Base-by-base conservation (phyloP, 2,113 vertebrate genomes). In the Trematomus loennbergii region DNA sequence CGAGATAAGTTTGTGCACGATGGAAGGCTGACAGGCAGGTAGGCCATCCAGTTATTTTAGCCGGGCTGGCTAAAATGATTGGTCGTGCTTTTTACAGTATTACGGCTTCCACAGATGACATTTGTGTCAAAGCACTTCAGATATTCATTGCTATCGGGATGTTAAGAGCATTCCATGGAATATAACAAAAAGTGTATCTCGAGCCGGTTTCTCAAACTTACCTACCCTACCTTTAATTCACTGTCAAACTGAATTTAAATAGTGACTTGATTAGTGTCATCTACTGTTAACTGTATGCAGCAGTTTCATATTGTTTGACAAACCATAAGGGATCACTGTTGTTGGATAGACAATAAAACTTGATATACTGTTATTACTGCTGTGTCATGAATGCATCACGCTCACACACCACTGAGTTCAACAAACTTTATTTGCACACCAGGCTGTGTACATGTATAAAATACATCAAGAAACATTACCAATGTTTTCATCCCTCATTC, bases 391-490 rank as follows among this genome's bases (percentile, higher is more conserved):
- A 73, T 83, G 20, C 50, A 20, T 64, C 22, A n/a, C 5, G 22
- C 22, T 81, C 54, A 29, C 50, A 46, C 67, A 77, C 3, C 1
- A 45, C 72, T 88, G 78, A 62, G 65, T 91, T 90, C 84, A 90
- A 93, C 80, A 90, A 92, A 91, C 79, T 94, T 95, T 95, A 94
- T 93, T 94, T 82, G 75, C 86, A 90, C 84, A 84, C 87, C 88
- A 78, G 83, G 80, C 71, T 64, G 78, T 81, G 85, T 83, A 89
- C 83, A 75, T 83, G 91, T 95, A 94, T 85, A 95, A 95, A 95
- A 94, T 91, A 92, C 89, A 92, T 83, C 83, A 84, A 87, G 77
- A 90, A 81, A 85, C 33, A 60, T 50, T 46, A 87, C 72, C 79
- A 77, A 57, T 70, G 62, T 72, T 72, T 60, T 54, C 54, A 72